These are phyloP conservation scores for Gobius niger DNA, from an alignment of 2,113 vertebrate species.

Conservation along the genomic window DNA sequence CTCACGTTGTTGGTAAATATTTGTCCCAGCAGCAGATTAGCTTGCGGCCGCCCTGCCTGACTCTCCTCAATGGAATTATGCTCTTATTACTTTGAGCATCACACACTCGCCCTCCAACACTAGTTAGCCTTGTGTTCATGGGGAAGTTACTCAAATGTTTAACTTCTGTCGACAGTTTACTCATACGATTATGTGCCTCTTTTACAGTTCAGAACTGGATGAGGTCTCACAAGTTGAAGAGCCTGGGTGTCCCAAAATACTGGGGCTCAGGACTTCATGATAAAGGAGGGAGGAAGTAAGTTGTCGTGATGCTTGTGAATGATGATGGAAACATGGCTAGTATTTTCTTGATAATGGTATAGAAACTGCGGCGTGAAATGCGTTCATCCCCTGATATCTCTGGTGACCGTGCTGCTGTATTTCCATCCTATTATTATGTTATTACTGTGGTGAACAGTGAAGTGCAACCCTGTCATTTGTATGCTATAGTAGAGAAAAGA, in stretches of 20 bases:
- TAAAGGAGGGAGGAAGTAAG: conserved; percentile 87
- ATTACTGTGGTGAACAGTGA: too few species aligned
- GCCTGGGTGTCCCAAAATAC: conserved; percentile 90
- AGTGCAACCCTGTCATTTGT: too few species aligned
- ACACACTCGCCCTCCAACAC: conserved; percentile 24
- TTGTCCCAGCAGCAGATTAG: conserved; percentile 78
- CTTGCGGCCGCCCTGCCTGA: conserved; percentile 48
- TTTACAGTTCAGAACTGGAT: conserved; percentile 88
- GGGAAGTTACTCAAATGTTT: conserved; percentile 16
- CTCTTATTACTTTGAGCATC: conserved; percentile 61
- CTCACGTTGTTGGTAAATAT: conserved; percentile 80
- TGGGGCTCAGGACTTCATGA: conserved; percentile 94
- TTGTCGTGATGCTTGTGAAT: too few species aligned
- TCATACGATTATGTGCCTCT: background rate
- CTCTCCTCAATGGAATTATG: conserved; percentile 44
- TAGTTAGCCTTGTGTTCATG: conserved; percentile 32
- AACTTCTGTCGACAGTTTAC: background rate
- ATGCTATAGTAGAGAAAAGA: too few species aligned
- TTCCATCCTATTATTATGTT: too few species aligned
- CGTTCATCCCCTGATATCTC: too few species aligned
- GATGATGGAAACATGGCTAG: too few species aligned
- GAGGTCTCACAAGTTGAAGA: conserved; percentile 84
- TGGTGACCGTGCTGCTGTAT: too few species aligned
- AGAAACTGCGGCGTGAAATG: too few species aligned
- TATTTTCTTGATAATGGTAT: too few species aligned